These are phyloP conservation scores for Heterodera filipjevi DNA, from an alignment of 2,888 invertebrate genomes.

Conservation along the genomic window DNA sequence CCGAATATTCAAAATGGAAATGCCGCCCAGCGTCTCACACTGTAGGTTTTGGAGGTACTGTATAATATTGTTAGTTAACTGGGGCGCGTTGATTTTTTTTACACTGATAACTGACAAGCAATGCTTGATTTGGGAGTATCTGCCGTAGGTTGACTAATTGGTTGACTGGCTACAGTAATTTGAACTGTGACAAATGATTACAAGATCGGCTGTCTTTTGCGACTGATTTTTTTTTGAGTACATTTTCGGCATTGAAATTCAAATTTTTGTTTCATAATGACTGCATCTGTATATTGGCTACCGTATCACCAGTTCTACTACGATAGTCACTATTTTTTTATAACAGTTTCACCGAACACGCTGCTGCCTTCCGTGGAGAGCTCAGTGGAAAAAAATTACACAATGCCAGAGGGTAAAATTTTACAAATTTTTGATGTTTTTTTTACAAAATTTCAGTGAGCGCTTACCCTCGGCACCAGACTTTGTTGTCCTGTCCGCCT, in stretches of 20 bases:
- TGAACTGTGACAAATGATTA: too few species aligned
- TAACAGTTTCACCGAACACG: conserved; percentile 19
- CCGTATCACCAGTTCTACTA: neutral
- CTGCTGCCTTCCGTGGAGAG: conserved; percentile 19
- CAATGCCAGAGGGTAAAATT: conserved; percentile 3
- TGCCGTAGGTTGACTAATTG: too few species aligned
- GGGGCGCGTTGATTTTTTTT: too few species aligned
- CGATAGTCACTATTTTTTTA: neutral
- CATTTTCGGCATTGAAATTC: too few species aligned
- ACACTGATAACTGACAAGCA: too few species aligned
- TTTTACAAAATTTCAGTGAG: neutral
- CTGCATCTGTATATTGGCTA: neutral
- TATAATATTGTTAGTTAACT: too few species aligned
- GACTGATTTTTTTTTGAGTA: too few species aligned
- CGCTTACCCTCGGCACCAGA: neutral
- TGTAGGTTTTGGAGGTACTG: too few species aligned
- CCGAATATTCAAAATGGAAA: neutral
- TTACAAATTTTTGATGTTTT: neutral
- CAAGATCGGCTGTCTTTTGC: too few species aligned
- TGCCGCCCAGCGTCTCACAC: neutral
- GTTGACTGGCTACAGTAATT: too few species aligned
- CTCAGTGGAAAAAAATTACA: neutral
- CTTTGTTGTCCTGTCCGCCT: neutral
- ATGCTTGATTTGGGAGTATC: too few species aligned
- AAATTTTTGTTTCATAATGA: too few species aligned